Evolutionary conservation across 2,113 vertebrate genomes (phyloP).

Genomic region (Theristicus caerulescens): DNA sequence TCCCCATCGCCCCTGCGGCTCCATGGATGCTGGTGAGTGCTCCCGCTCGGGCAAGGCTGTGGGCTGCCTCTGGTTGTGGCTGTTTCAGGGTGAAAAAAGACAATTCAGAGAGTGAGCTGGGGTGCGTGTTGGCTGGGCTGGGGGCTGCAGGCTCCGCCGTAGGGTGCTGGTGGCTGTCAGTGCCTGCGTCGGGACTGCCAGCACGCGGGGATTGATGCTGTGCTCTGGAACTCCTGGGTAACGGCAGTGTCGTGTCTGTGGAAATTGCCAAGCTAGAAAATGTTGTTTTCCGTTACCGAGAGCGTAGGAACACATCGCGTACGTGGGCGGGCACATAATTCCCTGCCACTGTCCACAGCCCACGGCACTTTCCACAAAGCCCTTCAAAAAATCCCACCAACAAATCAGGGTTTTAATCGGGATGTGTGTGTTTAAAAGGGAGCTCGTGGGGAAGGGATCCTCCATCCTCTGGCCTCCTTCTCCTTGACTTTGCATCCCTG

Average conservation of each 20-base stretch:
- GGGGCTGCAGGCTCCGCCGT: background rate
- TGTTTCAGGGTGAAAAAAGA: fast-evolving
- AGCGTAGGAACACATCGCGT: fast-evolving
- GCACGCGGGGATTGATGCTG: fast-evolving
- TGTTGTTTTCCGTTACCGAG: fast-evolving
- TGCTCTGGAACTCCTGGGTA: background rate
- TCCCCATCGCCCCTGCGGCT: fast-evolving
- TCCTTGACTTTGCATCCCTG: background rate
- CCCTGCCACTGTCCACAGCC: background rate
- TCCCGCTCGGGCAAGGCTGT: fast-evolving
- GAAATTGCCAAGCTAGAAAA: background rate
- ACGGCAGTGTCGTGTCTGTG: fast-evolving
- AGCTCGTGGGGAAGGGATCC: background rate
- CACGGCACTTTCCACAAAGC: background rate
- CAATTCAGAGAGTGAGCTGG: background rate
- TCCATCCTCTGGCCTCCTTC: background rate
- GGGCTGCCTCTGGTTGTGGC: background rate
- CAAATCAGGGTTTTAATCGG: background rate
- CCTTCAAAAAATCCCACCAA: background rate
- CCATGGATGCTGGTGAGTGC: background rate
- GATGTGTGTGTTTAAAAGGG: fast-evolving
- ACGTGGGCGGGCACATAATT: fast-evolving
- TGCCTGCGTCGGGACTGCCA: fast-evolving
- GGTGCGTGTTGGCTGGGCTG: fast-evolving
- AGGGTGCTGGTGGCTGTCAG: fast-evolving